Conservation (phyloP, 2,888 invertebrate species). For the Dolomedes plantarius region DNA sequence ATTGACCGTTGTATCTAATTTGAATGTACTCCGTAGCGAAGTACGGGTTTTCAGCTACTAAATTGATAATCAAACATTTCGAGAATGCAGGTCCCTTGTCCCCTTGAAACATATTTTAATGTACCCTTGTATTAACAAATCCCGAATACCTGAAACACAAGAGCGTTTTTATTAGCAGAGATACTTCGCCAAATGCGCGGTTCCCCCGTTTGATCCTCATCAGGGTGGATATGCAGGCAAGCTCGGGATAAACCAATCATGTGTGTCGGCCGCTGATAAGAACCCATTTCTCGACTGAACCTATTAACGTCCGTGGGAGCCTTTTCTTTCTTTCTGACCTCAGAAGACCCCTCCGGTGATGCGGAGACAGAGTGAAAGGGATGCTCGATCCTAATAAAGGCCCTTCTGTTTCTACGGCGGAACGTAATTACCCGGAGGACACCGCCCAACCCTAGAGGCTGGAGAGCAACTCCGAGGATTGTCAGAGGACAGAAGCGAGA, state of each 20-base stretch:
- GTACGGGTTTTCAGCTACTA: too few species aligned
- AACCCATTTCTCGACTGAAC: slow-evolving; percentile 40
- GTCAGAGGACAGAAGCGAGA: slow-evolving; percentile 15
- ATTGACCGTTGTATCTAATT: too few species aligned
- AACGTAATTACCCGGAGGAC: slow-evolving; percentile 48
- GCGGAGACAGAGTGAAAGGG: slow-evolving; percentile 57
- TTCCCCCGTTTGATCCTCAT: background rate
- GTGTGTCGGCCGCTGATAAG: slow-evolving; percentile 45
- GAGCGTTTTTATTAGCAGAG: too few species aligned
- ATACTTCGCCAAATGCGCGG: background rate
- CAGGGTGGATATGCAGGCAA: slow-evolving; percentile 17
- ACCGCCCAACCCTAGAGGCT: slow-evolving; percentile 51
- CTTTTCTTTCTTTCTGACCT: slow-evolving; percentile 30
- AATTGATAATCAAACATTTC: too few species aligned
- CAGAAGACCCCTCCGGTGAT: background rate
- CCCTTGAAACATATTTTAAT: too few species aligned
- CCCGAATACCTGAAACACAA: too few species aligned
- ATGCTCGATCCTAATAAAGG: slow-evolving; percentile 48
- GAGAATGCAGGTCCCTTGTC: too few species aligned
- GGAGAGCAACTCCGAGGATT: too few species aligned
- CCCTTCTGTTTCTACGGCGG: slow-evolving; percentile 22
- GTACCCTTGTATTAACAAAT: too few species aligned
- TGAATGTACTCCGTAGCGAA: too few species aligned
- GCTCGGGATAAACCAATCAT: slow-evolving; percentile 49
- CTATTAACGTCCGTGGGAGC: slow-evolving; percentile 64